Evolutionary conservation across 2,113 vertebrate genomes (phyloP).

Genomic region (Apodemus sylvaticus): DNA sequence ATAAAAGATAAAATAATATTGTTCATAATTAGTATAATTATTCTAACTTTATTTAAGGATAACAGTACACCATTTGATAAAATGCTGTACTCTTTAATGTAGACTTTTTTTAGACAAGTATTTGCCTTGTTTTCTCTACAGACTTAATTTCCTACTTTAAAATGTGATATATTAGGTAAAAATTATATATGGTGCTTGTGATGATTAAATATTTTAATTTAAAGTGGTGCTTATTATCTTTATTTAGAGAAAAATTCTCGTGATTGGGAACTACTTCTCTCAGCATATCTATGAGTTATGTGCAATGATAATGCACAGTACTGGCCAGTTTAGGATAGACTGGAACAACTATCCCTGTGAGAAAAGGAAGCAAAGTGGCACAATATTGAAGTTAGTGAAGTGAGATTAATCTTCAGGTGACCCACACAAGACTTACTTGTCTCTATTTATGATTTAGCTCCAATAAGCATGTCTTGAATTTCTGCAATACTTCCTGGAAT

Average conservation of each 20-base stretch:
- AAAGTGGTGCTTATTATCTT: not conserved
- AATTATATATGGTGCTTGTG: not conserved
- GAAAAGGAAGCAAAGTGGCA: not conserved
- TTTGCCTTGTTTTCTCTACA: not conserved
- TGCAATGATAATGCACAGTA: not conserved
- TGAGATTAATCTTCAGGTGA: not conserved
- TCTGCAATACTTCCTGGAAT: not conserved
- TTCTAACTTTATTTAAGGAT: not conserved
- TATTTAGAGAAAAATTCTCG: too few species aligned
- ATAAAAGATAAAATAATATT: too few species aligned
- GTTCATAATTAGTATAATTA: not conserved
- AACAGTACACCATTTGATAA: not conserved
- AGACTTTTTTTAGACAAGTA: not conserved
- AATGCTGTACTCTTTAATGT: not conserved
- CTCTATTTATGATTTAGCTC: not conserved
- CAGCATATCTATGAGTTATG: not conserved
- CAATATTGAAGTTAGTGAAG: not conserved
- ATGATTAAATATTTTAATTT: not conserved
- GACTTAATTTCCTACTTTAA: not conserved
- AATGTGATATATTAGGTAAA: not conserved
- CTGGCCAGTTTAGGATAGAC: not conserved
- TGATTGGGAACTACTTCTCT: not conserved
- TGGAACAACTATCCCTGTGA: not conserved
- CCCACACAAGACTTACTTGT: not conserved
- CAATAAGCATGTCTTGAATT: not conserved